phyloP scores from a whole-genome alignment of 1,140 invertebrate genomes.

The Leucophenga varia region DNA sequence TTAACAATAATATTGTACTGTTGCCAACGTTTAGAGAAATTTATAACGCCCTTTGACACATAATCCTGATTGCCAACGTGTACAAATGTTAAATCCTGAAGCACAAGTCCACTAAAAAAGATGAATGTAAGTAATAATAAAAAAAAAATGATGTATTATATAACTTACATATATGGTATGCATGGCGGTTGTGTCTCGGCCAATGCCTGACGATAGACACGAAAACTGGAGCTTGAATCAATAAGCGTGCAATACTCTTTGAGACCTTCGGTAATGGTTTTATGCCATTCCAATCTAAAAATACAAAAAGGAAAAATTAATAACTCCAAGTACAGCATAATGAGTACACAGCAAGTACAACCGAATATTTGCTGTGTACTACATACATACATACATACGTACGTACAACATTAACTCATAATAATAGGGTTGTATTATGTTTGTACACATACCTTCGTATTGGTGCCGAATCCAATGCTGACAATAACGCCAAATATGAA shows the following conservation, averaged over 20 bases:
- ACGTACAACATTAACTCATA: no score
- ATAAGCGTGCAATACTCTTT: constrained; percentile 94
- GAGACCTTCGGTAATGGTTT: constrained; percentile 86
- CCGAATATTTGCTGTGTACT: no score
- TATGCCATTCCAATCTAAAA: constrained; percentile 88
- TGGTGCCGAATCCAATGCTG: constrained; percentile 95
- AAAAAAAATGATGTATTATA: neutral
- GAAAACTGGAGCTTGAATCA: constrained; percentile 93
- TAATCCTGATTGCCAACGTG: constrained; percentile 95
- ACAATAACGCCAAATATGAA: constrained; percentile 94
- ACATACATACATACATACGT: no score
- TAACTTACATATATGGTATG: constrained; percentile 95
- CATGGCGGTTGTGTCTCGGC: constrained; percentile 94
- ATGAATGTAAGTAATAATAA: constrained; percentile 4
- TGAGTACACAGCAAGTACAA: no score
- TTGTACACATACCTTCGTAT: constrained; percentile 63
- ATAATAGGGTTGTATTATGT: neutral
- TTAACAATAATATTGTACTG: constrained; percentile 97
- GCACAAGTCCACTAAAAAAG: constrained; percentile 85
- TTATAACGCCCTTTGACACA: constrained; percentile 84
- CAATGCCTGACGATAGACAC: constrained; percentile 90
- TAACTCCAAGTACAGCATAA: no score
- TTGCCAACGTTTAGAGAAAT: constrained; percentile 98
- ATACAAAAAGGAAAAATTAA: constrained; percentile 2
- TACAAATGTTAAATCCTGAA: constrained; percentile 98